Evolutionary conservation across 2,888 invertebrate species (phyloP).

Genomic region (Muschampia plurimacula): DNA sequence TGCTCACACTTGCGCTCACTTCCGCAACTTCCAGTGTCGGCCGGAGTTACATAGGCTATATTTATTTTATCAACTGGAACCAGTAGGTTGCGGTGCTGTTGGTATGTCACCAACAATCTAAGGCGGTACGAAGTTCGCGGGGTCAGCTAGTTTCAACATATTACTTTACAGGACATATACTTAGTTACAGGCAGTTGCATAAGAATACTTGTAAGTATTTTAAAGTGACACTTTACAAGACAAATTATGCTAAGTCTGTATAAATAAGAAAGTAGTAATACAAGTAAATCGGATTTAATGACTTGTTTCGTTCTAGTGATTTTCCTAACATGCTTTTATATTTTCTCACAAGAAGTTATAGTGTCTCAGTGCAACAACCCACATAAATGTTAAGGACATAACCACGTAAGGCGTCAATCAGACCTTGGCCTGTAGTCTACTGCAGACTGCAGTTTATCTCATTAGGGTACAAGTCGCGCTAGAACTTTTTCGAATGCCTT

Average conservation of each 20-base stretch:
- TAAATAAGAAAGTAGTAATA: neutral
- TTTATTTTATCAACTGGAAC: no score
- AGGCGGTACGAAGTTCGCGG: no score
- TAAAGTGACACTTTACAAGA: neutral
- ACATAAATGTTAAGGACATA: slow-evolving; percentile 34
- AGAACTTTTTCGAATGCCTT: no score
- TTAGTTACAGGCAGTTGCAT: neutral
- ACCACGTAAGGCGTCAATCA: slow-evolving; percentile 24
- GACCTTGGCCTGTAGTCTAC: slow-evolving; percentile 11
- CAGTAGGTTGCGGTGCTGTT: no score
- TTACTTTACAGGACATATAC: neutral
- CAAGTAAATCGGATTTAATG: neutral
- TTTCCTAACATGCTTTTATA: neutral
- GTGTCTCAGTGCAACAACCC: slow-evolving; percentile 26
- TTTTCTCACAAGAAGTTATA: slow-evolving; percentile 5
- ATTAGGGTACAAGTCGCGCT: slow-evolving; percentile 6
- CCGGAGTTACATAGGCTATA: no score
- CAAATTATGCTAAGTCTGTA: neutral
- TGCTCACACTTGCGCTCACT: no score
- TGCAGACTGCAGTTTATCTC: slow-evolving; percentile 18
- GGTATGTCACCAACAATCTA: no score
- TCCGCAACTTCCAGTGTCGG: no score
- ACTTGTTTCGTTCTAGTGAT: neutral
- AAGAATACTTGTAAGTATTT: neutral
- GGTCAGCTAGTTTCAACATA: no score